These are phyloP conservation scores for Minunthozetes semirufus DNA, from an alignment of 2,888 invertebrate genomes.

Conservation along the genomic window DNA sequence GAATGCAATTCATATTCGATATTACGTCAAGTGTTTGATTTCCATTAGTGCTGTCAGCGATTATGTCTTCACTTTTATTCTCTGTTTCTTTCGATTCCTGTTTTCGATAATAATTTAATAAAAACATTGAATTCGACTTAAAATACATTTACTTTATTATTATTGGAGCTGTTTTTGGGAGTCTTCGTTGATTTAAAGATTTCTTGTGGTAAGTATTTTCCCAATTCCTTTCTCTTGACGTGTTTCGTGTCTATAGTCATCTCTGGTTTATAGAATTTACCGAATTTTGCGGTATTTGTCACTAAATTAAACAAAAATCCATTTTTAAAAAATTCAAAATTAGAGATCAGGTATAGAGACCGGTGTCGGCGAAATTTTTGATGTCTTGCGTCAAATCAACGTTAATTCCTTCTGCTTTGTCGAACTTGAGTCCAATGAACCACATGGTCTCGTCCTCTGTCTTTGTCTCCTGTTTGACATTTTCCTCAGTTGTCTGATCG, in stretches of 20 bases:
- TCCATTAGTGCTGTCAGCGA: not conserved
- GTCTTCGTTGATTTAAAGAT: not conserved
- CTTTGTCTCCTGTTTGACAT: not conserved
- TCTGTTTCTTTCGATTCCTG: no score
- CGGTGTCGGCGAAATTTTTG: conserved; percentile 77
- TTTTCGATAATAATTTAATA: not conserved
- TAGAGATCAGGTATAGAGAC: conserved; percentile 27
- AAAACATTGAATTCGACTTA: not conserved
- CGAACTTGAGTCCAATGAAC: conserved; percentile 94
- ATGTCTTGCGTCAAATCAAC: conserved; percentile 91
- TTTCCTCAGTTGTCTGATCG: not conserved
- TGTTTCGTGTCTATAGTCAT: conserved; percentile 42
- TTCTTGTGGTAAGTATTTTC: conserved; percentile 39
- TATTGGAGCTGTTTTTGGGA: not conserved
- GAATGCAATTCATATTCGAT: no score
- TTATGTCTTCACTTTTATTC: not conserved
- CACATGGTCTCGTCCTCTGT: conserved; percentile 60
- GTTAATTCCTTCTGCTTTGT: conserved; percentile 76
- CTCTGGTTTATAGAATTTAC: conserved; percentile 38
- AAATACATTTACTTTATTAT: not conserved
- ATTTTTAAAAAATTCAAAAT: not conserved
- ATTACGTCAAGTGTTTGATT: not conserved
- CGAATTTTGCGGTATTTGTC: conserved; percentile 35
- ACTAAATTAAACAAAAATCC: conserved; percentile 36
- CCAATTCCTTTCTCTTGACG: conserved; percentile 41